Evolutionary conservation across 2,113 vertebrate species (phyloP).

Genomic region (Albula glossodonta): DNA sequence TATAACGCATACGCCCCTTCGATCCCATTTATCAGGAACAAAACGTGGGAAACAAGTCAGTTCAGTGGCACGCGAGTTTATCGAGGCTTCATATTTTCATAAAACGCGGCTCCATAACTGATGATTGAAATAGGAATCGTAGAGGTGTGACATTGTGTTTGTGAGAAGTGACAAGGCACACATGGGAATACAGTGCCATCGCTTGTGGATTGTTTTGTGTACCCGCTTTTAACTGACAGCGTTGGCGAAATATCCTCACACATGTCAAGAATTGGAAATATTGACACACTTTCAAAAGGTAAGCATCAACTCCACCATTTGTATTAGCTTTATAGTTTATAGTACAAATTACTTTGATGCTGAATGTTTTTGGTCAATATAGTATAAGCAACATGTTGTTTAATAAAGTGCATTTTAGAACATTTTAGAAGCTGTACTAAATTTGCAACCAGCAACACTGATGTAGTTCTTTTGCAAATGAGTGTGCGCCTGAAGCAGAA

Average conservation of each 20-base stretch:
- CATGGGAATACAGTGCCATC: not conserved
- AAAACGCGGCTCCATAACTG: not conserved
- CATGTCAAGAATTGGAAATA: not conserved
- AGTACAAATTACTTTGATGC: not conserved
- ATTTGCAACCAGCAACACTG: not conserved
- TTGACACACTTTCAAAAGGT: not conserved
- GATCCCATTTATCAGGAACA: not conserved
- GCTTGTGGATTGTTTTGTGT: not conserved
- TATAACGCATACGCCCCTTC: not conserved
- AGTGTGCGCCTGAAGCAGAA: not conserved
- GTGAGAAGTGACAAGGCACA: not conserved
- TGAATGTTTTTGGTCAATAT: not conserved
- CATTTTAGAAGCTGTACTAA: not conserved
- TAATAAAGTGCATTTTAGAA: not conserved
- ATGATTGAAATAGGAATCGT: not conserved
- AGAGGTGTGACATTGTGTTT: not conserved
- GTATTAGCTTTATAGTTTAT: not conserved
- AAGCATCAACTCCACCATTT: not conserved
- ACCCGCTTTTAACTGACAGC: not conserved
- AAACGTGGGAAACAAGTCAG: conserved; percentile 8
- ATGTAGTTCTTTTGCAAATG: not conserved
- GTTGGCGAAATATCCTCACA: not conserved
- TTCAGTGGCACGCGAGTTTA: not conserved
- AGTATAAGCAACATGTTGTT: not conserved
- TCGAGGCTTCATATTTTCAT: not conserved